Evolutionary conservation across 1,140 invertebrate species (phyloP), one percentile per base, ranked within the genome.

Genomic region (Mesaphorura yosii): DNA sequence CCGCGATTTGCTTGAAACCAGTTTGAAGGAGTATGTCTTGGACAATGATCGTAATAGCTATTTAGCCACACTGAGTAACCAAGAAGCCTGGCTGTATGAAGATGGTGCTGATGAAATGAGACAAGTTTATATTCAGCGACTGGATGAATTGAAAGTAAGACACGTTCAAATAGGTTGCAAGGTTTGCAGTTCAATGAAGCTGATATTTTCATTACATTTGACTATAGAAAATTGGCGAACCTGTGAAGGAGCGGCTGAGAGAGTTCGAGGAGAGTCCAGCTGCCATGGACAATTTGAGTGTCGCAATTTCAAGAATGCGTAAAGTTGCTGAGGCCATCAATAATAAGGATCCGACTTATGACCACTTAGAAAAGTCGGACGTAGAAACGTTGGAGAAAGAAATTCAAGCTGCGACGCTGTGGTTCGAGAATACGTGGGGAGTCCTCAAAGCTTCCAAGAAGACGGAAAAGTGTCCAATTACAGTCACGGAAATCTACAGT

Each of bases 81-180:
- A 89, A 57, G 93, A 98, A 72, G 83, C 86, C 65, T 99, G 95
- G 95, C 71, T 99, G 0, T 98, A 98, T 66, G 87, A 89, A 55
- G 81, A 83, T 51, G 93, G 94, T 0, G 90, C 94, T 69, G 87
- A 97, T 64, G 88, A 90, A 66, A 80, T 83, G 41, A 82, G 86
- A 73, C 82, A 88, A 64, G 77, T 87, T 49, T 88, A 88, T 62
- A 68, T 76, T 12, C 78, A 86, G 48, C 77, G 76, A 65, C 66
- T 88, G 25, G 64, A 71, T 23, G 66, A 71, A 25, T 68, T 88
- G 17, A 82, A 79, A 70, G 81, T 82, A 69, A 64, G n/a, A n/a
- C n/a, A n/a, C n/a, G n/a, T n/a, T n/a, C n/a, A n/a, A n/a, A n/a
- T n/a, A n/a, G n/a, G n/a, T n/a, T n/a, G n/a, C n/a, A n/a, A n/a